Evolutionary conservation across 2,113 vertebrate genomes (phyloP).

Genomic region (Protobothrops flavoviridis): DNA sequence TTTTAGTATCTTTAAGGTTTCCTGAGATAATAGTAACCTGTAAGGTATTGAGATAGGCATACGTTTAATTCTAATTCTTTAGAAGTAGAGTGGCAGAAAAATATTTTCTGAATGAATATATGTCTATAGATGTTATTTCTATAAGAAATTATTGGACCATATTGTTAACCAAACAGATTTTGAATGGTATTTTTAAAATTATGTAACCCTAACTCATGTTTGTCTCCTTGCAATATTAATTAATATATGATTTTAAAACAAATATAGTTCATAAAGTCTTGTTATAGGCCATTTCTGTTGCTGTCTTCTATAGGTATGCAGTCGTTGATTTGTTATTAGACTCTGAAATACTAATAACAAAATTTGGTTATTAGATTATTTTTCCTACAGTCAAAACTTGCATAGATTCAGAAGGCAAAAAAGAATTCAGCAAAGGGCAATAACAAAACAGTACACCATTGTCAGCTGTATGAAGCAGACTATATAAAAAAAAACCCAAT

Average conservation of each 20-base stretch:
- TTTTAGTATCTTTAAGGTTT: background rate
- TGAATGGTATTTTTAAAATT: constrained; percentile 14
- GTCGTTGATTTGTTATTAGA: background rate
- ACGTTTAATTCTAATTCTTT: constrained; percentile 25
- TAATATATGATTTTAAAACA: background rate
- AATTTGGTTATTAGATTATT: background rate
- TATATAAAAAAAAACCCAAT: background rate
- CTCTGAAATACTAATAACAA: background rate
- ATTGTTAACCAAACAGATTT: constrained; percentile 12
- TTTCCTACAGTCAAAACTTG: background rate
- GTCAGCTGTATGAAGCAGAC: background rate
- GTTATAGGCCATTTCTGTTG: background rate
- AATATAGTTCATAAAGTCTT: background rate
- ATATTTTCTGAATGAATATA: constrained; percentile 55
- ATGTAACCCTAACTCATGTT: constrained; percentile 36
- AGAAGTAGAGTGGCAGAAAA: constrained; percentile 40
- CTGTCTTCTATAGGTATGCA: background rate
- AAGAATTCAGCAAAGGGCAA: too few relatives aligned
- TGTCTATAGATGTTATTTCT: constrained; percentile 36
- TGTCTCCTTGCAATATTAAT: constrained; percentile 14
- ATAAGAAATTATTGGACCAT: background rate
- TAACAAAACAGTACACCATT: background rate
- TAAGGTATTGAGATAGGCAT: background rate
- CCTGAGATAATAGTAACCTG: background rate
- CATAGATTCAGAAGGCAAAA: background rate